Evolutionary conservation across 1,140 invertebrate genomes (phyloP), one percentile per base, ranked within the genome.

Genomic region (Drosophila lacertosa): DNA sequence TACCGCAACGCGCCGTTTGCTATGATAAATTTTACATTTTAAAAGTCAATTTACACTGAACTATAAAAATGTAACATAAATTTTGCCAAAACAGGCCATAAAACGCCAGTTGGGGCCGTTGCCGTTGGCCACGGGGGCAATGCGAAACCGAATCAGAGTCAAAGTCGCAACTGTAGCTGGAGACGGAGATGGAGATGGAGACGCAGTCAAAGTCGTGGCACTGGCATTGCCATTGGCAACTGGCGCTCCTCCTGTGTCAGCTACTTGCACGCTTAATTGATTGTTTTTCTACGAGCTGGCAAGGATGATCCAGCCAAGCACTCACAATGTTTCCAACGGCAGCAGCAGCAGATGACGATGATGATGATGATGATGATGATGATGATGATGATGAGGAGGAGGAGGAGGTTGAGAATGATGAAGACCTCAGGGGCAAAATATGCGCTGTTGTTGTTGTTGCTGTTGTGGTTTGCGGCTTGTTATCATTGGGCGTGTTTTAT

Each of bases 41-140:
- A 82, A 88, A 88, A 88, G 82, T 88, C 82, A 88, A 88, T 88
- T 88, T 88, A 88, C 82, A 88, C 82, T 88, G 78, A 88, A 88
- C 82, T 88, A 88, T 88, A 88, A 88, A 88, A 88, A 88, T 88
- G 82, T 88, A 88, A 88, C 83, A 88, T 88, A 88, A 88, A 88
- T 88, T 88, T 66, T 72, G 57, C 66, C 82, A 88, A 88, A 88
- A 79, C 82, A 82, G 82, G 77, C 74, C 77, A 86, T 86, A 86
- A 86, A 86, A 86, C 74, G 80, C 29, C 60, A 58, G 37, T 44
- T 47, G 45, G 6, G 15, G 45, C 45, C 20, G 24, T 2, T 9
- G 45, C 9, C n/a, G n/a, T n/a, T 40, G 37, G 42, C 44, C 29
- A 60, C 29, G 6, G 32, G 15, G n/a, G 18, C 20, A 47, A 47